These are phyloP conservation scores for Copsychus sechellarum DNA, from an alignment of 2,113 vertebrate genomes.

Conservation along the genomic window DNA sequence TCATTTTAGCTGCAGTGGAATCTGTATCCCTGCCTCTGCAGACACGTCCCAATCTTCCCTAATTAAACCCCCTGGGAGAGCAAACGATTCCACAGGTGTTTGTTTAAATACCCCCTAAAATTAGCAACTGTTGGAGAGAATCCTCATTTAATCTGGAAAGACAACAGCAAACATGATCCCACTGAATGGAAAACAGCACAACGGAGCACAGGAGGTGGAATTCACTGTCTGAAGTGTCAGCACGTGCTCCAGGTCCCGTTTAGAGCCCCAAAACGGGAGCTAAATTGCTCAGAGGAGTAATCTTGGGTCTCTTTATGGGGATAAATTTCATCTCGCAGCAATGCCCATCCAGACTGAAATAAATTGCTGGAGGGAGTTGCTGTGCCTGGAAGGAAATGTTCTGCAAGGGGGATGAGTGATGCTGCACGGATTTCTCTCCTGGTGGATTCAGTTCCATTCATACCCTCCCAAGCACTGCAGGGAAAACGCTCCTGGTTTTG, in stretches of 20 bases:
- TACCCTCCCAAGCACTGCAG: background rate
- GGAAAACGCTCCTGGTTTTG: background rate
- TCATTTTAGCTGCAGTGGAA: background rate
- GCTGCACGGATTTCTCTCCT: background rate
- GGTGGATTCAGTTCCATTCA: background rate
- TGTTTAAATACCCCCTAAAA: background rate
- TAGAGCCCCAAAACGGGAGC: background rate
- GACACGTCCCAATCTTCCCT: background rate
- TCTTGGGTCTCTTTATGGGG: background rate
- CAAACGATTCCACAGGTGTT: background rate
- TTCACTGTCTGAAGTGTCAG: background rate
- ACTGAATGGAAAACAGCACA: background rate
- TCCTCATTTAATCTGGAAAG: background rate
- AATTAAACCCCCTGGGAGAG: background rate
- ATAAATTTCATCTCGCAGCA: background rate
- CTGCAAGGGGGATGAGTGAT: background rate
- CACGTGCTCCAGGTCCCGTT: background rate
- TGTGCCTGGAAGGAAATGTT: background rate
- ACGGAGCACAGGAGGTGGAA: background rate
- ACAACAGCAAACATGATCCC: background rate
- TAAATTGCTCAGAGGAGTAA: background rate
- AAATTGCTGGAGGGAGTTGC: conserved; percentile 22
- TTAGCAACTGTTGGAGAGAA: background rate
- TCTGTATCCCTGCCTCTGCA: background rate
- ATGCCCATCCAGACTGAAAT: background rate